Base-by-base conservation (phyloP, 1,140 invertebrate species). In the Stratiolaelaps scimitus region DNA sequence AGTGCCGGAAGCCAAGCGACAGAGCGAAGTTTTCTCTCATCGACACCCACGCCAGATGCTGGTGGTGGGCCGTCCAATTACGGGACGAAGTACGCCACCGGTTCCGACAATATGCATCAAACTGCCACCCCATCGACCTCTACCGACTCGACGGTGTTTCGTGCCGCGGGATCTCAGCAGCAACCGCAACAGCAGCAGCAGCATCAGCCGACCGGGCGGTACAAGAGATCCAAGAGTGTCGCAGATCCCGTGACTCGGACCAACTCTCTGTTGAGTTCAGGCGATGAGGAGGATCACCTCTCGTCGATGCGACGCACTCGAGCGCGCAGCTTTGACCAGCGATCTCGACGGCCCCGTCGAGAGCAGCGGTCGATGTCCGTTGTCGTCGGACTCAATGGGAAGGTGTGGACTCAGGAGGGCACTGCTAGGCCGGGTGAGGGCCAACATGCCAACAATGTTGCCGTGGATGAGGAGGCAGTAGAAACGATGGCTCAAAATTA, bases 401-500 rank as follows among this genome's bases (percentile, higher is more conserved):
- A 60, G 34, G 34, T 60, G 34, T 60, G 53, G 53, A 60, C 53
- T n/a, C 53, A 26, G 20, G 53, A 60, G 26, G 53, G 53, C 4
- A 60, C 53, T 1, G 53, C 15, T 17, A 60, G 34, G 10, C 53
- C 53, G 10, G 53, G 15, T 13, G 53, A 60, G 23, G 23, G 23
- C 26, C 53, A 60, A 23, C 53, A 60, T 34, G 53, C 53, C n/a
- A 60, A 60, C 23, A 34, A 26, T 15, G 53, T 60, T 1, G 53
- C 53, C 20, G 26, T 60, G 53, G 15, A 60, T 34, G 53, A 60
- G 23, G 53, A 86, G 64, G 85, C 87, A 75, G 86, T 85, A 2
- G 80, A 83, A 17, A 84, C 85, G 48, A 88, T 88, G 75, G 81
- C 73, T 13, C 74, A 76, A 65, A 74, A 79, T 65, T 77, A 76